Percentiles rank a stretch among this genome's conserved stretches.
phyloP scores from a whole-genome alignment of 2,113 vertebrate genomes.

The Willisornis vidua region DNA sequence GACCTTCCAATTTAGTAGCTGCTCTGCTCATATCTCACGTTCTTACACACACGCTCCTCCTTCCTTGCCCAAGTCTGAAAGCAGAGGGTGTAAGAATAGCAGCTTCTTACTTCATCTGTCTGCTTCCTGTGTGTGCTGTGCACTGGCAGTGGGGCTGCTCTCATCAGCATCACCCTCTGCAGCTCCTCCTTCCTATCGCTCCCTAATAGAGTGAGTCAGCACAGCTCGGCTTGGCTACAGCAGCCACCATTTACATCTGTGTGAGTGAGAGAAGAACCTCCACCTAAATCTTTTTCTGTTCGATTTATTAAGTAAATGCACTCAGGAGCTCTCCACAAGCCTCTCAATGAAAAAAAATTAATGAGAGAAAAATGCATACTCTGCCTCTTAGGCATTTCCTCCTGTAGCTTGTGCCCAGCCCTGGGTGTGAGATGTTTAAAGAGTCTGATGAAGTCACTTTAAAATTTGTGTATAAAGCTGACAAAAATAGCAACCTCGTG shows the following conservation, averaged over 20 bases:
- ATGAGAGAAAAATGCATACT: background rate
- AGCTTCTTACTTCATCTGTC: constrained; percentile 41
- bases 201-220: background rate
- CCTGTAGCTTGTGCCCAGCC: background rate
- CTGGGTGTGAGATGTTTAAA: background rate
- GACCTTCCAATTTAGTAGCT: constrained; percentile 30
- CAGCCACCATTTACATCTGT: background rate
- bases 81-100: background rate
- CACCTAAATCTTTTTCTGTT: background rate
- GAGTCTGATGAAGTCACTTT: background rate
- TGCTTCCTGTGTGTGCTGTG: constrained; percentile 39
- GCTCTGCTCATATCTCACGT: background rate
- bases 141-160: background rate
- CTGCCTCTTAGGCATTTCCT: background rate
- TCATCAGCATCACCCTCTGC: background rate
- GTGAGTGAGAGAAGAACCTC: background rate
- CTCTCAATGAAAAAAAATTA: background rate
- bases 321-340: background rate
- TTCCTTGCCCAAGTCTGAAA: constrained; percentile 2
- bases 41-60: background rate
- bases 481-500: background rate
- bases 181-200: background rate
- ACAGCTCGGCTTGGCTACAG: background rate
- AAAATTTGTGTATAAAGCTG: background rate
- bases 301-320: background rate